Evolutionary conservation across 1,140 invertebrate genomes (phyloP).

Genomic region (Oreohelix idahoensis): DNA sequence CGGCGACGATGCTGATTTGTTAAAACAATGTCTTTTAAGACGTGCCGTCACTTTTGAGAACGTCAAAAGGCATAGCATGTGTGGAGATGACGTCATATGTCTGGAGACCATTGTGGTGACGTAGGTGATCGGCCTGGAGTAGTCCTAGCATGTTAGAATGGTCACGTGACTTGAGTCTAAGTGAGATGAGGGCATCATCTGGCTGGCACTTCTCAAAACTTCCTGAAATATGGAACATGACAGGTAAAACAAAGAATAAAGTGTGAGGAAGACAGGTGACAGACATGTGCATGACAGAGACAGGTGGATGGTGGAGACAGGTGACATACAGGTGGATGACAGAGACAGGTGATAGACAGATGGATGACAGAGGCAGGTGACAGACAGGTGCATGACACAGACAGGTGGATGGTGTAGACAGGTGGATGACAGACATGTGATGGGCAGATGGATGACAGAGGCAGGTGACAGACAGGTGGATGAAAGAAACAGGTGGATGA

Average conservation of each 20-base stretch:
- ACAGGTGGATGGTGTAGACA: too few relatives aligned
- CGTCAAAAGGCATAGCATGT: background rate
- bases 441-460: too few relatives aligned
- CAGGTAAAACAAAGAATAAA: slow-evolving; percentile 50
- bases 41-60: background rate
- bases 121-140: slow-evolving; percentile 47
- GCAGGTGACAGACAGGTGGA: too few relatives aligned
- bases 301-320: too few relatives aligned
- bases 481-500: too few relatives aligned
- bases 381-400: too few relatives aligned
- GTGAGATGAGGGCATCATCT: slow-evolving; percentile 62
- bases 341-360: too few relatives aligned
- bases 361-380: too few relatives aligned
- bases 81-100: slow-evolving; percentile 8
- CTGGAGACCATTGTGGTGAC: slow-evolving; percentile 37
- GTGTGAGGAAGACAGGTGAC: slow-evolving; percentile 22
- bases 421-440: too few relatives aligned
- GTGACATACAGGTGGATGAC: too few relatives aligned
- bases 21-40: background rate
- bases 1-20: too few relatives aligned
- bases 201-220: slow-evolving; percentile 51
- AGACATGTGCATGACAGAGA: too few relatives aligned
- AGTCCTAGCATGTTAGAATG: slow-evolving; percentile 62
- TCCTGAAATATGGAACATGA: slow-evolving; percentile 27
- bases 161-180: slow-evolving; percentile 64